phyloP scores from a whole-genome alignment of 2,888 invertebrate genomes.

The Acrobasis consociella region DNA sequence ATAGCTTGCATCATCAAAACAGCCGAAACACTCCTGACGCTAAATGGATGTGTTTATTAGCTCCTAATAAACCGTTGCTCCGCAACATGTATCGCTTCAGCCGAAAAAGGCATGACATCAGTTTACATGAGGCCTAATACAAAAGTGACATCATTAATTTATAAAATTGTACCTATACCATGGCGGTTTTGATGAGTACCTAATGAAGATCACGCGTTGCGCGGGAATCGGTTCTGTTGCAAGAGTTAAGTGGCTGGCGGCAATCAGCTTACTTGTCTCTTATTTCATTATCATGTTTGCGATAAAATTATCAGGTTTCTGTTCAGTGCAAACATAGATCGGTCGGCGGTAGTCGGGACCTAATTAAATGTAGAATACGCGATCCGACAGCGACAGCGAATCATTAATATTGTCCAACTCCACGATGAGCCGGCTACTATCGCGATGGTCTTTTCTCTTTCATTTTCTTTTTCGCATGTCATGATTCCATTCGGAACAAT shows the following conservation, averaged over 20 bases:
- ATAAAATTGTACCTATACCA: conserved; percentile 33
- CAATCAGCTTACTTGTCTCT: conserved; percentile 48
- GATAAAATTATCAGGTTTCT: conserved; percentile 44
- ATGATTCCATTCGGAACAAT: background rate
- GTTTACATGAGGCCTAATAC: conserved; percentile 40
- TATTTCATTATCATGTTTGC: conserved; percentile 48
- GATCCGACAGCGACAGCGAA: conserved; percentile 29
- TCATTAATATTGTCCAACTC: conserved; percentile 50
- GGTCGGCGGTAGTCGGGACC: conserved; percentile 33
- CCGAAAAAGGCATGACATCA: conserved; percentile 66
- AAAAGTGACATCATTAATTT: conserved; percentile 64
- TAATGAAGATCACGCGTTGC: conserved; percentile 19
- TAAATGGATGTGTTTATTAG: conserved; percentile 43
- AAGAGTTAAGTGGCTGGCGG: conserved; percentile 29
- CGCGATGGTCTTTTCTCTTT: conserved; percentile 50
- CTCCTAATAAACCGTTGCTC: conserved; percentile 48
- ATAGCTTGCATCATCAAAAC: conserved; percentile 34
- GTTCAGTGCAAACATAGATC: conserved; percentile 34
- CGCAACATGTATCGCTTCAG: conserved; percentile 49
- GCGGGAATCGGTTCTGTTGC: conserved; percentile 1
- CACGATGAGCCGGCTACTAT: conserved; percentile 40
- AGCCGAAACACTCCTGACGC: conserved; percentile 25
- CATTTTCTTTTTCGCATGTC: conserved; percentile 13
- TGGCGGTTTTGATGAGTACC: conserved; percentile 14
- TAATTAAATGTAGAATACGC: conserved; percentile 38